Conservation (phyloP, 2,888 invertebrate species). For the Sturmia bella region DNA sequence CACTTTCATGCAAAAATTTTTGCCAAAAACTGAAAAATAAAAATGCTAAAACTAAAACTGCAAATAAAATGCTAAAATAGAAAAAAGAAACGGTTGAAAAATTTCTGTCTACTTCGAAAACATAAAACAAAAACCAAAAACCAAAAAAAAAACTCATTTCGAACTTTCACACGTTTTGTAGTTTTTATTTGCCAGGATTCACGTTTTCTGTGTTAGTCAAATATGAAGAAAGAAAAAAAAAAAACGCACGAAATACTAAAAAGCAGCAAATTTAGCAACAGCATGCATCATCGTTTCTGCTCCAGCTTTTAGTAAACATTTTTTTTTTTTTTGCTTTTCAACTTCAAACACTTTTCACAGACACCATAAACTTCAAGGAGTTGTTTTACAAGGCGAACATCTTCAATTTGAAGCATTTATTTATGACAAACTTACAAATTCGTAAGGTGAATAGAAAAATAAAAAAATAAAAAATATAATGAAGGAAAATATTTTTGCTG, state of each 20-base stretch:
- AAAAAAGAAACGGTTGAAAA: conserved; percentile 70
- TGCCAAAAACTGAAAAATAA: conserved; percentile 59
- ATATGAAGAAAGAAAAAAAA: conserved; percentile 6
- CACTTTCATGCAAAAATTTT: conserved; percentile 74
- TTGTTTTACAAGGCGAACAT: background rate
- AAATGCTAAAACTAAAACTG: conserved; percentile 45
- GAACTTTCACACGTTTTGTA: conserved; percentile 64
- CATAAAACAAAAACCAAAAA: conserved; percentile 59
- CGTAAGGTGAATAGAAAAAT: too few relatives aligned
- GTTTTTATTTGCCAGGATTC: conserved; percentile 59
- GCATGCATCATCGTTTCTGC: conserved; percentile 34
- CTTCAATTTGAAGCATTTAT: too few relatives aligned
- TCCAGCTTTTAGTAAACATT: background rate
- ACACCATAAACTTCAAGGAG: conserved; percentile 15
- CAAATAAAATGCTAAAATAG: conserved; percentile 24
- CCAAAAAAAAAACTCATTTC: conserved; percentile 29
- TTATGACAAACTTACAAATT: too few relatives aligned
- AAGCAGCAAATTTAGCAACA: conserved; percentile 30
- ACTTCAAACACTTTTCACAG: background rate
- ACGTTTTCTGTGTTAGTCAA: conserved; percentile 69
- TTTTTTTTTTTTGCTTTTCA: background rate
- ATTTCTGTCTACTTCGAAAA: conserved; percentile 59
- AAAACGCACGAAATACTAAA: conserved; percentile 1
- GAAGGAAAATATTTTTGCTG: too few relatives aligned
- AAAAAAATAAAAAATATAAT: background rate